phyloP scores from a whole-genome alignment of 2,888 invertebrate species.

The Xanthorhoe designata region DNA sequence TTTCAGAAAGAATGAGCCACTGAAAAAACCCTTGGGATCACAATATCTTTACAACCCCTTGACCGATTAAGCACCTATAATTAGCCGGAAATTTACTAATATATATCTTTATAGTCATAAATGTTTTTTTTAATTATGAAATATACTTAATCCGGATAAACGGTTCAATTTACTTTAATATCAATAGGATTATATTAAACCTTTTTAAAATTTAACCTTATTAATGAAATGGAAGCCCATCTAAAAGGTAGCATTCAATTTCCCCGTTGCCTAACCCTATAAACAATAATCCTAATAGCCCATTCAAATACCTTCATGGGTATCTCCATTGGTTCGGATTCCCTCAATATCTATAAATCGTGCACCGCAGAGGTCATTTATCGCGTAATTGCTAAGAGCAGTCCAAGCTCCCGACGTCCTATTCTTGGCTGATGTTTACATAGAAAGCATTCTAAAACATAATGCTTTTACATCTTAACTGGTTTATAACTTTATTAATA shows the following conservation, averaged over 20 bases:
- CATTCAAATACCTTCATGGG: constrained; percentile 32
- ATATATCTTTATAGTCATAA: too few relatives aligned
- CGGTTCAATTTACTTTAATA: not conserved
- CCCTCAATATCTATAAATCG: constrained; percentile 35
- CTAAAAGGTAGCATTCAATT: not conserved
- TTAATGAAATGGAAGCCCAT: not conserved
- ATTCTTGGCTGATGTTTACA: constrained; percentile 10
- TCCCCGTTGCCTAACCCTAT: not conserved
- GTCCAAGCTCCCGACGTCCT: constrained; percentile 18
- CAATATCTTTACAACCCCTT: too few relatives aligned
- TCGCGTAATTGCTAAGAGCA: constrained; percentile 38
- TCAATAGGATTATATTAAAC: not conserved
- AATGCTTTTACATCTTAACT: too few relatives aligned
- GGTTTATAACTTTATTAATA: too few relatives aligned
- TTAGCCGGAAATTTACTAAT: too few relatives aligned
- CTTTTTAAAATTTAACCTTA: not conserved
- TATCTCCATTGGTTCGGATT: constrained; percentile 23
- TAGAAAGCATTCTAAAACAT: constrained; percentile 1
- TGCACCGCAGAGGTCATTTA: constrained; percentile 34
- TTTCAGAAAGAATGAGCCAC: too few relatives aligned
- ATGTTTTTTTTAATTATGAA: too few relatives aligned
- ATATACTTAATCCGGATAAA: not conserved
- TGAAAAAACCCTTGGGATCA: too few relatives aligned
- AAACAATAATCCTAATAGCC: constrained; percentile 33
- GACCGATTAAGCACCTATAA: too few relatives aligned